Evolutionary conservation across 2,113 vertebrate genomes (phyloP).

Genomic region (Parus major): DNA sequence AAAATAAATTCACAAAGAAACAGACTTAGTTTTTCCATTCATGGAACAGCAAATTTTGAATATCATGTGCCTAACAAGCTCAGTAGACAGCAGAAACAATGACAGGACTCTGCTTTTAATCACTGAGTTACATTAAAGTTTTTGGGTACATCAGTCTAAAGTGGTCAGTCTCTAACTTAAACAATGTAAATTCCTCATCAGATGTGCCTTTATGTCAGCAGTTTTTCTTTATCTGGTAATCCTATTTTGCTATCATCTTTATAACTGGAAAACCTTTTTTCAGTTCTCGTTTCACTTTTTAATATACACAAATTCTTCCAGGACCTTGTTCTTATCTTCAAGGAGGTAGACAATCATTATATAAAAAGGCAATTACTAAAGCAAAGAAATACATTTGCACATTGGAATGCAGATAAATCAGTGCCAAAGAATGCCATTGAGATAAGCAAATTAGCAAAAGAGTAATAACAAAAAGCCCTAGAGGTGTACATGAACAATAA

Average conservation of each 20-base stretch:
- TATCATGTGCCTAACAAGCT: neutral
- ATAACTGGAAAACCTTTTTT: neutral
- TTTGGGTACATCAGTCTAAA: neutral
- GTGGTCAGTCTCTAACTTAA: neutral
- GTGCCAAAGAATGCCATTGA: neutral
- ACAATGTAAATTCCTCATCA: neutral
- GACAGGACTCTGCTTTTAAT: neutral
- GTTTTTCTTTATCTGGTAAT: neutral
- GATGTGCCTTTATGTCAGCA: neutral
- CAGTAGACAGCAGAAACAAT: neutral
- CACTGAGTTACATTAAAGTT: neutral
- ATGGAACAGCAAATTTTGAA: neutral
- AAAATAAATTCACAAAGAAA: neutral
- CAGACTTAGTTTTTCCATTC: neutral
- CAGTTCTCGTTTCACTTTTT: neutral
- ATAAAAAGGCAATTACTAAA: slow-evolving; percentile 1
- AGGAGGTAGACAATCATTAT: neutral
- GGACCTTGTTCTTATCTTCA: neutral
- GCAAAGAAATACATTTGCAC: neutral
- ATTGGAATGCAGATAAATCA: neutral
- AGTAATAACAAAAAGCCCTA: neutral
- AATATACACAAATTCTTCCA: neutral
- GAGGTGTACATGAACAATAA: neutral
- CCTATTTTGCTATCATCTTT: neutral
- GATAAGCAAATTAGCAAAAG: neutral